Percentiles rank a stretch among this genome's conserved stretches.
phyloP scores from a whole-genome alignment of 2,888 invertebrate genomes.

The Tridacna gigas region DNA sequence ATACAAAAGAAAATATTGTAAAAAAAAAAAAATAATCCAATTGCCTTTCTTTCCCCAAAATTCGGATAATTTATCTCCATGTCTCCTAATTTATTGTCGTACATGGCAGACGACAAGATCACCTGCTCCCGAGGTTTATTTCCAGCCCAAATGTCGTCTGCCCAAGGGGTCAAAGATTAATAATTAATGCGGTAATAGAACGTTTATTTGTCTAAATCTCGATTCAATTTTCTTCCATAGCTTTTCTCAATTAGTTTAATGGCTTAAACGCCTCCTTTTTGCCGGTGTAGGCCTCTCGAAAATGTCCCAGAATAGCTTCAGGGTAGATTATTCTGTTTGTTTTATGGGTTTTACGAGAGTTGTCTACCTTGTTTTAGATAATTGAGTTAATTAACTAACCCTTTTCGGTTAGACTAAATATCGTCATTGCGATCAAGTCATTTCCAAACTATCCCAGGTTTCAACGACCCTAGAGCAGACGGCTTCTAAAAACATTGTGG shows the following conservation, averaged over 20 bases:
- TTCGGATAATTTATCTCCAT: constrained; percentile 1
- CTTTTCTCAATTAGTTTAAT: constrained; percentile 37
- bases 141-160: constrained; percentile 17
- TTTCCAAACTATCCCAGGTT: too few relatives aligned
- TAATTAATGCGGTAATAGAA: constrained; percentile 53
- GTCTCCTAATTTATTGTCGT: constrained; percentile 22
- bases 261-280: background rate
- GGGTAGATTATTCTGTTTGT: constrained; percentile 30
- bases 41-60: background rate
- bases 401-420: too few relatives aligned
- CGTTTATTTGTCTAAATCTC: constrained; percentile 59
- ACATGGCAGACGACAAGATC: constrained; percentile 6
- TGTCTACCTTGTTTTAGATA: constrained; percentile 19
- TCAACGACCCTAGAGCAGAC: too few relatives aligned
- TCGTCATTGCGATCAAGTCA: too few relatives aligned
- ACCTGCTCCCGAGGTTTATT: constrained; percentile 14
- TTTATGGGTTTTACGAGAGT: constrained; percentile 28
- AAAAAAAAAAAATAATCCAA: too few relatives aligned
- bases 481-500: background rate
- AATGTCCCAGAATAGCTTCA: constrained; percentile 15
- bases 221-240: constrained; percentile 61
- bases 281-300: background rate
- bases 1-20: too few relatives aligned
- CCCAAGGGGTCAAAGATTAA: constrained; percentile 26
- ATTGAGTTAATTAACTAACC: constrained; percentile 27